These are phyloP conservation scores for Emmelina monodactyla DNA, from an alignment of 2,888 invertebrate genomes.

Conservation along the genomic window DNA sequence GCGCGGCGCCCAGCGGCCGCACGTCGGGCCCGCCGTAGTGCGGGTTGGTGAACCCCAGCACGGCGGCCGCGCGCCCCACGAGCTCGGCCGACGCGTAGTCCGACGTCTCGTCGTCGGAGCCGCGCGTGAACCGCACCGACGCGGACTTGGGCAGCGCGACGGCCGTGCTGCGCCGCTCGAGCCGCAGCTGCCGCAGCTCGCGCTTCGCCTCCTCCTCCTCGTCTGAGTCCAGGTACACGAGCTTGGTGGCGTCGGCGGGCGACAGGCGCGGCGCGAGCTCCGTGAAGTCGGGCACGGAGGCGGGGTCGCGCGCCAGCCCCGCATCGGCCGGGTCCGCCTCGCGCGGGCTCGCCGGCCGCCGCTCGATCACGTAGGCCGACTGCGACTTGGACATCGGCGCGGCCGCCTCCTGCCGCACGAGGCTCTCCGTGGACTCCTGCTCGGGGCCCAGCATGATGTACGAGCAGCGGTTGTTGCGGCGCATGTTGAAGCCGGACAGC, in stretches of 20 bases:
- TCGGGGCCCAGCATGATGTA: slow-evolving; percentile 72
- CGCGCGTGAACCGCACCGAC: slow-evolving; percentile 66
- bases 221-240: slow-evolving; percentile 76
- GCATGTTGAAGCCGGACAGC: slow-evolving; percentile 74
- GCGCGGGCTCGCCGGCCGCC: slow-evolving; percentile 30
- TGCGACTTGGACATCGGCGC: slow-evolving; percentile 68
- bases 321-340: slow-evolving; percentile 32
- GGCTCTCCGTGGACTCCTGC: slow-evolving; percentile 73
- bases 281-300: slow-evolving; percentile 78
- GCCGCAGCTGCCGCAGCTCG: slow-evolving; percentile 50
- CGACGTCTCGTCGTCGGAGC: slow-evolving; percentile 72
- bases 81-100: slow-evolving; percentile 80
- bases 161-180: slow-evolving; percentile 57
- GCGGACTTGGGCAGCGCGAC: slow-evolving; percentile 66
- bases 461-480: slow-evolving; percentile 73
- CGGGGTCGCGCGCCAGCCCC: slow-evolving; percentile 69
- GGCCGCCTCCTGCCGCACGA: slow-evolving; percentile 37
- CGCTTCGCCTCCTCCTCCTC: slow-evolving; percentile 59
- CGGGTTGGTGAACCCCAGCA: slow-evolving; percentile 76
- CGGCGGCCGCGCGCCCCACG: slow-evolving; percentile 57
- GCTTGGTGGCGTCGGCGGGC: slow-evolving; percentile 71
- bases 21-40: slow-evolving; percentile 77
- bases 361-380: slow-evolving; percentile 65
- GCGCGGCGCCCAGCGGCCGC: slow-evolving; percentile 73
- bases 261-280: slow-evolving; percentile 72